phyloP scores from a whole-genome alignment of 2,797 vertebrate species.

The Pseudochirops cupreus region DNA sequence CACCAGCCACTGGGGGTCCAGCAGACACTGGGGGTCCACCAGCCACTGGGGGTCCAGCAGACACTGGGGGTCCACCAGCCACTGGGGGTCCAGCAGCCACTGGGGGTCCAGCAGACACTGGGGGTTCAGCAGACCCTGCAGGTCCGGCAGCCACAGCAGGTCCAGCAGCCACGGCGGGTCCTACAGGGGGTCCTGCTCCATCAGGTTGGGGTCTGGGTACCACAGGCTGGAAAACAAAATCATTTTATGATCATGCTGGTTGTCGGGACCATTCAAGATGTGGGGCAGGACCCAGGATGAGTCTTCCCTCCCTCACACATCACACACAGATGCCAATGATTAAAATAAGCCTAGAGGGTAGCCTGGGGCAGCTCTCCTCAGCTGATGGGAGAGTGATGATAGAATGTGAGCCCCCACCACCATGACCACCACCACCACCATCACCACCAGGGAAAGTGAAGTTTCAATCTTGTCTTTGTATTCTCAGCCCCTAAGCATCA shows the following conservation, averaged over 20 bases:
- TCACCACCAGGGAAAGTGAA: no score
- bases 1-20: not conserved
- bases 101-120: no score
- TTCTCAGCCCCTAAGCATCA: no score
- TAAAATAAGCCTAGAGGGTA: not conserved
- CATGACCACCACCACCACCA: no score
- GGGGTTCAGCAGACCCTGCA: no score
- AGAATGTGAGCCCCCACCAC: not conserved
- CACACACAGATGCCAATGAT: not conserved
- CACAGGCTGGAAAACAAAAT: constrained; percentile 79
- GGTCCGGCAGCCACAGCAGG: no score
- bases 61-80: not conserved
- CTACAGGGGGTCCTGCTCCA: rapidly evolving
- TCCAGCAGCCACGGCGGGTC: rapidly evolving
- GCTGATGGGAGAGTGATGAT: not conserved
- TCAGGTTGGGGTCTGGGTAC: not conserved
- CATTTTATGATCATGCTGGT: constrained; percentile 6
- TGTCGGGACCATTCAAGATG: not conserved
- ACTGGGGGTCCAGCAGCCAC: rapidly evolving
- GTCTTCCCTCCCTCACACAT: not conserved
- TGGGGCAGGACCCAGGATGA: not conserved
- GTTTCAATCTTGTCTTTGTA: no score
- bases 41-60: rapidly evolving
- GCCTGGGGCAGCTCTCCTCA: not conserved
- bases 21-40: not conserved